Evolutionary conservation across 2,888 invertebrate species (phyloP).

Genomic region (Tenthredo distinguenda): DNA sequence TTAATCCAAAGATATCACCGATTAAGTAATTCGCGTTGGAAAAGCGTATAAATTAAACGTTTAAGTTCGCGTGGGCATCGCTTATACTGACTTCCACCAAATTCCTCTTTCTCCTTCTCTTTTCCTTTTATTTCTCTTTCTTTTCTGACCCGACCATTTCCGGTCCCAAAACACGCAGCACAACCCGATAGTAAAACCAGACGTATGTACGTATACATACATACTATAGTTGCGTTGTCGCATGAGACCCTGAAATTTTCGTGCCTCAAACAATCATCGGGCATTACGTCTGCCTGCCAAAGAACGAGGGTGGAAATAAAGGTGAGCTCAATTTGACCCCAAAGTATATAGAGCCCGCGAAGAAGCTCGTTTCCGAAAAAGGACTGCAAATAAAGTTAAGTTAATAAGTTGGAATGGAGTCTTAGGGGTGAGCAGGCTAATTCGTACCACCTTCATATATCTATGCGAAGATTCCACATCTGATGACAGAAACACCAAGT

Average conservation of each 20-base stretch:
- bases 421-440: too few relatives aligned
- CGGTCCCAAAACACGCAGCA: conserved; percentile 9
- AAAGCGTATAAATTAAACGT: conserved; percentile 29
- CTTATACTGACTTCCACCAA: conserved; percentile 11
- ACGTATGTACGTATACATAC: background rate
- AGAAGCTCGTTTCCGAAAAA: conserved; percentile 9
- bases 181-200: conserved; percentile 19
- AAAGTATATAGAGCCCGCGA: background rate
- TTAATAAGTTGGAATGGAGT: conserved; percentile 13
- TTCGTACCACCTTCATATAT: too few relatives aligned
- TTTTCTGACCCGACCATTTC: conserved; percentile 1
- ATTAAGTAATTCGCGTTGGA: conserved; percentile 30
- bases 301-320: background rate
- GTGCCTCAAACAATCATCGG: conserved; percentile 11
- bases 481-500: too few relatives aligned
- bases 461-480: too few relatives aligned
- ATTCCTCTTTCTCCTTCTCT: background rate
- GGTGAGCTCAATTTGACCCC: conserved; percentile 5
- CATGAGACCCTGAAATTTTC: conserved; percentile 36
- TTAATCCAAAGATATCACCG: conserved; percentile 15
- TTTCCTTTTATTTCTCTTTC: background rate
- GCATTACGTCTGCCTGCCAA: background rate
- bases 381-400: conserved; percentile 22
- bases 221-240: background rate
- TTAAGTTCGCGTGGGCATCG: conserved; percentile 27